These are phyloP conservation scores for Orthosia gracilis DNA, from an alignment of 2,888 invertebrate genomes.

Conservation along the genomic window DNA sequence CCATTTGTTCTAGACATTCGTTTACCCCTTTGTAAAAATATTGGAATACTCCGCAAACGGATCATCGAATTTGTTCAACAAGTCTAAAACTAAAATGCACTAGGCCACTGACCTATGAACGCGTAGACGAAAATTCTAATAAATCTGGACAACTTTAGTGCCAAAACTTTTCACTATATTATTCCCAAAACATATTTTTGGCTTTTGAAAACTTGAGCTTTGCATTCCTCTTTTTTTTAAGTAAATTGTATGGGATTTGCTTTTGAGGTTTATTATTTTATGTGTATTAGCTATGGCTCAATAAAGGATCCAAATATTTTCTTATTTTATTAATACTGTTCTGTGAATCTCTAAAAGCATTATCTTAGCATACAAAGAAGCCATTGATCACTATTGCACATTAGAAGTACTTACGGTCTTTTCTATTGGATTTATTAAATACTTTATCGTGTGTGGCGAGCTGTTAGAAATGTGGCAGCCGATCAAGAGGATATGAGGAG, in stretches of 20 bases:
- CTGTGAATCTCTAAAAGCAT: too few species aligned
- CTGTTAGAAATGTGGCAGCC: too few species aligned
- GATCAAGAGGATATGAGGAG: too few species aligned
- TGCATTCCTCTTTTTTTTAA: constrained; percentile 31
- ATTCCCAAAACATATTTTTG: constrained; percentile 30
- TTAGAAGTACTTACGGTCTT: too few species aligned
- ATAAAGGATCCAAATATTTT: background rate
- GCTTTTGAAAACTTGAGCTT: constrained; percentile 47
- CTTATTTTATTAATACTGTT: background rate
- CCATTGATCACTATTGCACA: too few species aligned
- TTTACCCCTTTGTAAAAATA: background rate
- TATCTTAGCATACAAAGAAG: too few species aligned
- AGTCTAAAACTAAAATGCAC: constrained; percentile 44
- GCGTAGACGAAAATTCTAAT: constrained; percentile 50
- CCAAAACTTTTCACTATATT: constrained; percentile 43
- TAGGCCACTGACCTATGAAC: constrained; percentile 34
- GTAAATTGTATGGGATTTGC: constrained; percentile 27
- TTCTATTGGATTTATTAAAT: too few species aligned
- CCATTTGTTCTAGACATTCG: background rate
- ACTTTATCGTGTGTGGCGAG: too few species aligned
- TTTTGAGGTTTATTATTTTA: background rate
- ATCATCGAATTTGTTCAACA: constrained; percentile 15
- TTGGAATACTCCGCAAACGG: constrained; percentile 1
- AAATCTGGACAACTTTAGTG: constrained; percentile 55
- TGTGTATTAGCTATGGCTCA: background rate